Conservation (phyloP, 2,888 invertebrate species). For the Volucella zonaria region DNA sequence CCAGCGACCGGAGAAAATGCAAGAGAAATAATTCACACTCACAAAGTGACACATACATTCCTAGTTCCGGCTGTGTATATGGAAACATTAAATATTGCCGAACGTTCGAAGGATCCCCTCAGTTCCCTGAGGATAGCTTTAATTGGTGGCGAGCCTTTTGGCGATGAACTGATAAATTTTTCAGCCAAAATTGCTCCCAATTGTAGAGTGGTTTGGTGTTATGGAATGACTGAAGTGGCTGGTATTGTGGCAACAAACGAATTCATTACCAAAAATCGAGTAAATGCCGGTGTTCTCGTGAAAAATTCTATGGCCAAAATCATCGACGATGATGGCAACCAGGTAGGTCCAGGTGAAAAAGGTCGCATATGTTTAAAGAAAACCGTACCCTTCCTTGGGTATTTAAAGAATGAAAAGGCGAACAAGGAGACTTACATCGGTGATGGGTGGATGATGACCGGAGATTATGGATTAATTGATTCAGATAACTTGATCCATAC, state of each 20-base stretch:
- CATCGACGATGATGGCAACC: constrained; percentile 56
- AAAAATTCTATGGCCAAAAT: constrained; percentile 66
- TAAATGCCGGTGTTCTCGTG: constrained; percentile 63
- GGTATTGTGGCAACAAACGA: constrained; percentile 70
- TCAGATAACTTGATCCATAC: constrained; percentile 55
- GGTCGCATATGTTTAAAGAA: constrained; percentile 69
- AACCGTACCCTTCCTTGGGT: constrained; percentile 66
- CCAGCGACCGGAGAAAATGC: constrained; percentile 37
- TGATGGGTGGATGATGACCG: constrained; percentile 67
- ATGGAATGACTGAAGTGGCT: constrained; percentile 74
- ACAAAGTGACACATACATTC: constrained; percentile 69
- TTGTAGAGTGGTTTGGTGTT: constrained; percentile 61
- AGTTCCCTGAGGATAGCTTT: constrained; percentile 61
- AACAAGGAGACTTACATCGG: constrained; percentile 25
- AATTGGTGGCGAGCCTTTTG: constrained; percentile 70
- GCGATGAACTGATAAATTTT: constrained; percentile 39
- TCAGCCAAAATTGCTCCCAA: constrained; percentile 47
- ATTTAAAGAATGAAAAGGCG: constrained; percentile 42
- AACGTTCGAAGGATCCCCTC: constrained; percentile 48
- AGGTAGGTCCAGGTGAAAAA: constrained; percentile 59
- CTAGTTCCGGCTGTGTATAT: constrained; percentile 68
- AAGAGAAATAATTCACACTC: constrained; percentile 54
- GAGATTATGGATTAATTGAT: constrained; percentile 72
- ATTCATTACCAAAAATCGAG: constrained; percentile 3
- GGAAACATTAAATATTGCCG: constrained; percentile 50